Conservation (phyloP, 2,888 invertebrate species). For the Apomyelois bistriatella region DNA sequence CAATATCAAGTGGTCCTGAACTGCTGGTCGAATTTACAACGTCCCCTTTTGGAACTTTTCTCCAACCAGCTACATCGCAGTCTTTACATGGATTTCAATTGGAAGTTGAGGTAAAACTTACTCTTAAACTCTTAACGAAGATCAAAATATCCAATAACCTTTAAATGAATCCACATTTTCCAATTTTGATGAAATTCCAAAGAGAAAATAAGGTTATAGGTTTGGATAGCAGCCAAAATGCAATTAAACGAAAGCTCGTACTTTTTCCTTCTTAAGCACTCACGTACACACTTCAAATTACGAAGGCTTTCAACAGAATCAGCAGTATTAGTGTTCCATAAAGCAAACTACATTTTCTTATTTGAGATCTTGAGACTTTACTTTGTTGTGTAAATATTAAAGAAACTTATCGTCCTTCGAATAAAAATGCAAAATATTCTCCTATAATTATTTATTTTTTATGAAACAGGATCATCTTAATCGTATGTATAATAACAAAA, state of each 20-base stretch:
- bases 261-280: constrained; percentile 25
- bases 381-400: no score
- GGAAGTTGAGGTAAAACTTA: constrained; percentile 82
- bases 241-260: constrained; percentile 30
- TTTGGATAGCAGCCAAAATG: constrained; percentile 25
- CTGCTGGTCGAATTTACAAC: constrained; percentile 93
- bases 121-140: not conserved
- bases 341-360: not conserved
- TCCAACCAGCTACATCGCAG: constrained; percentile 87
- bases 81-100: constrained; percentile 93
- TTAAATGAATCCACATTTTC: not conserved
- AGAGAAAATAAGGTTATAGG: constrained; percentile 7
- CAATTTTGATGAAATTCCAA: constrained; percentile 4
- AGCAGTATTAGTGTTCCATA: not conserved
- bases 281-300: constrained; percentile 20
- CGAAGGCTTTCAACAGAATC: constrained; percentile 15
- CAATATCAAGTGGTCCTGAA: constrained; percentile 93
- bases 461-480: no score
- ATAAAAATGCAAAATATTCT: no score
- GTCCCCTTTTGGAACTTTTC: constrained; percentile 93
- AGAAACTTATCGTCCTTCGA: no score
- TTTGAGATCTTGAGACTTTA: not conserved
- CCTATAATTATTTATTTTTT: no score
- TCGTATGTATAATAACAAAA: no score
- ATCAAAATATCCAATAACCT: not conserved